phyloP scores from a whole-genome alignment of 2,888 invertebrate genomes.

The Ferrisia virgata region DNA sequence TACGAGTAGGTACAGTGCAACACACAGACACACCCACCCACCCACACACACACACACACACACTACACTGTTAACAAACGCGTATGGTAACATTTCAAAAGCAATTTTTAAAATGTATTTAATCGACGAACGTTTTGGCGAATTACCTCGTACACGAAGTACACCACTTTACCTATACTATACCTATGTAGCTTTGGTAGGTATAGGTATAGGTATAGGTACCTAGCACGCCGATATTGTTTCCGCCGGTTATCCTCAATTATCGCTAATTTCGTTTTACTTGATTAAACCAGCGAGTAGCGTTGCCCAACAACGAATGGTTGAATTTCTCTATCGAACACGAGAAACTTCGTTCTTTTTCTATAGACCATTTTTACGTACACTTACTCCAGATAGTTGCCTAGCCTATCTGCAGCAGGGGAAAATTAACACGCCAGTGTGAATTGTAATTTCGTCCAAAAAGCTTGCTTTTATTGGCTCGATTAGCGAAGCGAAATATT shows the following conservation, averaged over 20 bases:
- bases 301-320: background rate
- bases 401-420: too few species aligned
- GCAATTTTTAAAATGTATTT: constrained; percentile 21
- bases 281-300: background rate
- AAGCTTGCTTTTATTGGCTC: too few species aligned
- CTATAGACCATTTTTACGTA: too few species aligned
- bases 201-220: background rate
- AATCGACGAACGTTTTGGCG: constrained; percentile 1
- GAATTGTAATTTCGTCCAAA: too few species aligned
- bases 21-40: too few species aligned
- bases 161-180: too few species aligned
- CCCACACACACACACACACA: too few species aligned
- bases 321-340: background rate
- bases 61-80: too few species aligned
- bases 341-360: background rate
- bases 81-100: constrained; percentile 2
- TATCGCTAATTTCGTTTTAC: constrained; percentile 20
- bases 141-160: background rate
- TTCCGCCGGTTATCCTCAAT: constrained; percentile 28
- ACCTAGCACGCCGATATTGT: background rate
- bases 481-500: too few species aligned
- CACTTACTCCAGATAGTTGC: too few species aligned
- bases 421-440: too few species aligned
- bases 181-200: background rate
- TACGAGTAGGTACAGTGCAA: too few species aligned